phyloP scores from a whole-genome alignment of 2,113 vertebrate species.

The Scartelaos histophorus region DNA sequence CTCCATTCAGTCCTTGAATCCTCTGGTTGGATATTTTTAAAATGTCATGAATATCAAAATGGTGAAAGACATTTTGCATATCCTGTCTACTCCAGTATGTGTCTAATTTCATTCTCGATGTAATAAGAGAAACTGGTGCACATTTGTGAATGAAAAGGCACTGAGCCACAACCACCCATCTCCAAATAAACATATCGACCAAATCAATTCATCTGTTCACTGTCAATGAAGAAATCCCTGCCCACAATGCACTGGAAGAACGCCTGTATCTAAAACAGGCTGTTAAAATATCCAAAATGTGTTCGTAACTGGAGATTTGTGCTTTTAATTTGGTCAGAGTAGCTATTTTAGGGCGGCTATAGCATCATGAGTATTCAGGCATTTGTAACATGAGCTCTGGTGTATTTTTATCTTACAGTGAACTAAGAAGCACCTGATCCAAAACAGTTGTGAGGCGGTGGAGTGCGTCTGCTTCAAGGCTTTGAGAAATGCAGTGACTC shows the following conservation, averaged over 20 bases:
- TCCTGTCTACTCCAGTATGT: neutral
- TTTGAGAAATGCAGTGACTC: too few relatives aligned
- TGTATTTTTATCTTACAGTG: conserved; percentile 22
- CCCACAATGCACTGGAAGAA: neutral
- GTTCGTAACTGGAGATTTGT: neutral
- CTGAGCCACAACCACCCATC: neutral
- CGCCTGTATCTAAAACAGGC: neutral
- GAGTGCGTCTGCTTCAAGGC: neutral
- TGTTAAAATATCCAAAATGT: neutral
- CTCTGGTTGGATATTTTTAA: too few relatives aligned
- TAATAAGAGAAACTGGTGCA: neutral
- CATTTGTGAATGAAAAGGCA: neutral
- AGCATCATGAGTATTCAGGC: neutral
- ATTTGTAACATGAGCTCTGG: conserved; percentile 20
- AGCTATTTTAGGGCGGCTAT: conserved; percentile 3
- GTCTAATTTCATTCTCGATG: neutral
- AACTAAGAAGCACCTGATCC: neutral
- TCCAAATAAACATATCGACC: neutral
- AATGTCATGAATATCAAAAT: too few relatives aligned
- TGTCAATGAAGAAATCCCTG: neutral
- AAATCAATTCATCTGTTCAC: neutral
- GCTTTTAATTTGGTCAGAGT: conserved; percentile 6
- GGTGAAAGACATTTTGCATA: too few relatives aligned
- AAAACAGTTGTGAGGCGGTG: neutral
- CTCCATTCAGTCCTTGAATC: too few relatives aligned